Percentiles rank a stretch among this genome's conserved stretches.
Conservation (phyloP, 2,888 invertebrate genomes). For the Pollenia angustigena region DNA sequence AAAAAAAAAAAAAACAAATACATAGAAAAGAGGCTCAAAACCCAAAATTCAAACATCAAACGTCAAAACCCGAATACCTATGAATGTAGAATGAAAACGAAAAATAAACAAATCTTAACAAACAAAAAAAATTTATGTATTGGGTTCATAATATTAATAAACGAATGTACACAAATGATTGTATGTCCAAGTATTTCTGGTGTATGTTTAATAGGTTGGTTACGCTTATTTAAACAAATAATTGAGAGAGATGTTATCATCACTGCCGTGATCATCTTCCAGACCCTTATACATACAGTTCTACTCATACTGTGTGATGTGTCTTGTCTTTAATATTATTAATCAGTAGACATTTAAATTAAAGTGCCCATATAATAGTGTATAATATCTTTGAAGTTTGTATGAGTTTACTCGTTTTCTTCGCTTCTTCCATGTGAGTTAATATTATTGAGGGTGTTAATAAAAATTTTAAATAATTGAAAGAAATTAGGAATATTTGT, state of each 20-base stretch:
- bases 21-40: constrained; percentile 20
- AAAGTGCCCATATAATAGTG: constrained; percentile 49
- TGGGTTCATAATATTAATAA: constrained; percentile 7
- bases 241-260: constrained; percentile 27
- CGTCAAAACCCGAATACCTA: constrained; percentile 33
- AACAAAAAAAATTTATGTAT: neutral
- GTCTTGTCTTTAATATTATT: constrained; percentile 30
- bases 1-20: constrained; percentile 13
- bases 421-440: constrained; percentile 14
- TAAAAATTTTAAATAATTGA: constrained; percentile 63
- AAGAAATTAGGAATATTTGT: constrained; percentile 54
- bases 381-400: neutral
- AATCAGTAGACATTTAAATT: constrained; percentile 57
- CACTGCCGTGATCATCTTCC: constrained; percentile 6
- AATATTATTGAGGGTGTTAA: constrained; percentile 55
- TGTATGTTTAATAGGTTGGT: neutral
- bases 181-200: neutral
- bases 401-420: neutral
- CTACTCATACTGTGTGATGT: constrained; percentile 17
- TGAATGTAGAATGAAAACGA: neutral
- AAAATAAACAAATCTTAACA: constrained; percentile 33
- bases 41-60: constrained; percentile 38
- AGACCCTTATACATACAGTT: constrained; percentile 12
- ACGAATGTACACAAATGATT: neutral
- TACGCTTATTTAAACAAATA: constrained; percentile 1